Percentiles rank a stretch among this genome's conserved stretches.
Conservation (phyloP, 2,113 vertebrate species). For the Tachysurus vachellii region DNA sequence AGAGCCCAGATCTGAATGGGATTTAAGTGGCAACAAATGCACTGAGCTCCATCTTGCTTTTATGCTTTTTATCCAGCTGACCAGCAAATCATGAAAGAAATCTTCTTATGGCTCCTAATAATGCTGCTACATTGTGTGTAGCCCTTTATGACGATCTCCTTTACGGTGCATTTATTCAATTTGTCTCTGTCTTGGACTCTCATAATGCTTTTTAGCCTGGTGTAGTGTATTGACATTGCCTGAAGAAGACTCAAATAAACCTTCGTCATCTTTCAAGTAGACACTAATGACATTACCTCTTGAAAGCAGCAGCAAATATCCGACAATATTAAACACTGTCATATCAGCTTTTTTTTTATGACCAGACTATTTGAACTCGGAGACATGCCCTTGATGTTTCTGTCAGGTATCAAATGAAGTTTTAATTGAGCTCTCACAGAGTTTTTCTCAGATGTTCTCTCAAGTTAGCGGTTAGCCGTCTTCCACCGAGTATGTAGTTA, state of each 20-base stretch:
- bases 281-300: conserved; percentile 30
- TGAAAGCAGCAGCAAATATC: conserved; percentile 20
- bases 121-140: conserved; percentile 14
- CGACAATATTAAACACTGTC: conserved; percentile 14
- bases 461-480: background rate
- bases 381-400: background rate
- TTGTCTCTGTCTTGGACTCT: conserved; percentile 27
- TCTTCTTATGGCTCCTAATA: conserved; percentile 18
- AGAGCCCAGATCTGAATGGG: background rate
- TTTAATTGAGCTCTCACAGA: background rate
- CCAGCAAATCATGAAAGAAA: conserved; percentile 21
- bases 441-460: background rate
- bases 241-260: conserved; percentile 18
- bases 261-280: conserved; percentile 32
- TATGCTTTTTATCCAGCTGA: conserved; percentile 20
- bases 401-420: background rate
- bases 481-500: background rate
- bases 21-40: conserved; percentile 16
- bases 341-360: conserved; percentile 2
- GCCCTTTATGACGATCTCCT: conserved; percentile 27
- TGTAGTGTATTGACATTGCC: conserved; percentile 8
- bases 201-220: conserved; percentile 21
- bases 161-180: conserved; percentile 32
- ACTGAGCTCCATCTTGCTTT: conserved; percentile 9
- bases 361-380: background rate